phyloP scores from a whole-genome alignment of 2,797 vertebrate genomes.

The Anisognathus igniventris region DNA sequence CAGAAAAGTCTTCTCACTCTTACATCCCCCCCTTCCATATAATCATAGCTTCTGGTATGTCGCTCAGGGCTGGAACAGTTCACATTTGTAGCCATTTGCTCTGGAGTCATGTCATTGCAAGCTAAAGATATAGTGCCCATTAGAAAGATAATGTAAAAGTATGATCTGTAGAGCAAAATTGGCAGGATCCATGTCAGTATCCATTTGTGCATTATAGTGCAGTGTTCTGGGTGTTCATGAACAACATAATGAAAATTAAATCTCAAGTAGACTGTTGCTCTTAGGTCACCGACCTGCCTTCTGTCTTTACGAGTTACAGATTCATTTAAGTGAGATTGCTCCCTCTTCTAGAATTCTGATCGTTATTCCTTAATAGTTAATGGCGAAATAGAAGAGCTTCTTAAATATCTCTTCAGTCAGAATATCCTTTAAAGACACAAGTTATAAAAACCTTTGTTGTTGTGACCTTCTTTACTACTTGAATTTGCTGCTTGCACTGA shows the following conservation, averaged over 20 bases:
- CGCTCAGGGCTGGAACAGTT: conserved; percentile 97
- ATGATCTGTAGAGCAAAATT: conserved; percentile 92
- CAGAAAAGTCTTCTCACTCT: conserved; percentile 96
- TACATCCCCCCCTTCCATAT: conserved; percentile 98
- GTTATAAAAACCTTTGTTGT: conserved; percentile 73
- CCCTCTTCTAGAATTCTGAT: conserved; percentile 70
- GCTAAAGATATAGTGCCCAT: conserved; percentile 88
- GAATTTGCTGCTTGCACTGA: conserved; percentile 75
- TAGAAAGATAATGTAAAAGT: conserved; percentile 90
- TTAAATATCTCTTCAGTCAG: conserved; percentile 72
- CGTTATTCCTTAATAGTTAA: conserved; percentile 69
- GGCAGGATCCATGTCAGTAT: conserved; percentile 97
- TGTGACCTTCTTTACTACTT: conserved; percentile 74
- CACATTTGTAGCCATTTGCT: conserved; percentile 91
- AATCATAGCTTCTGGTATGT: conserved; percentile 96
- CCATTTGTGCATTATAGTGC: conserved; percentile 99
- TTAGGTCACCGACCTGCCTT: conserved; percentile 79
- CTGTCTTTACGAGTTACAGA: conserved; percentile 71
- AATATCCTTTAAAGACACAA: conserved; percentile 76
- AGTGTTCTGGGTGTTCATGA: conserved; percentile 89
- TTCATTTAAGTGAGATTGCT: conserved; percentile 63
- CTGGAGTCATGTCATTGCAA: conserved; percentile 92
- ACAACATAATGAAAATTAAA: conserved; percentile 93
- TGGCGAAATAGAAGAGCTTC: conserved; percentile 65
- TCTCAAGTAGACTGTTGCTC: conserved; percentile 76